These are phyloP conservation scores for Laterallus jamaicensis DNA, from an alignment of 2,113 vertebrate genomes.

Conservation along the genomic window DNA sequence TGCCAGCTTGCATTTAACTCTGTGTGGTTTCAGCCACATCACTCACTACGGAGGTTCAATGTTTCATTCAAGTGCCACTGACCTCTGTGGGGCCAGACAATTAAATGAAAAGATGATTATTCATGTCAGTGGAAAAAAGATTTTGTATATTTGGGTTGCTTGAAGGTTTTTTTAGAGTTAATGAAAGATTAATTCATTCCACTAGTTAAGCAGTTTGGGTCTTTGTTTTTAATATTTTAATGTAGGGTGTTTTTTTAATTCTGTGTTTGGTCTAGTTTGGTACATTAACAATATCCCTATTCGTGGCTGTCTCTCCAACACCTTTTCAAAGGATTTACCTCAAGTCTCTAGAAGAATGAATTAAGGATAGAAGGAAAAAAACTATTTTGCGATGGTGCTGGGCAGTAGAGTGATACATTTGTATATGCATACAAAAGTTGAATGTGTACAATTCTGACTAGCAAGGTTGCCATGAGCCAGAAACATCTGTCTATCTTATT, in stretches of 20 bases:
- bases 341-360: background rate
- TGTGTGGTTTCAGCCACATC: background rate
- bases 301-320: background rate
- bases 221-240: background rate
- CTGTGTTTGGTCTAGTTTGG: background rate
- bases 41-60: background rate
- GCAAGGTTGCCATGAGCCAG: background rate
- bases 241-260: background rate
- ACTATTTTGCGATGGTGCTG: background rate
- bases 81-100: background rate
- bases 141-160: background rate
- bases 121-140: background rate
- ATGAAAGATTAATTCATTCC: background rate
- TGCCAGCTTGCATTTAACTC: background rate
- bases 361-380: background rate
- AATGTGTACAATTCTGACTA: background rate
- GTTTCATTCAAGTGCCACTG: background rate
- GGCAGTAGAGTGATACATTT: background rate
- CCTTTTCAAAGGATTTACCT: slow-evolving; percentile 20
- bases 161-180: background rate
- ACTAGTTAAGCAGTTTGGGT: background rate
- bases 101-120: background rate
- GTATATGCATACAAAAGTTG: background rate
- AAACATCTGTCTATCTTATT: slow-evolving; percentile 24
- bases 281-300: background rate